Base-by-base conservation (phyloP, 2,113 vertebrate species). In the Crotalus horridus region DNA sequence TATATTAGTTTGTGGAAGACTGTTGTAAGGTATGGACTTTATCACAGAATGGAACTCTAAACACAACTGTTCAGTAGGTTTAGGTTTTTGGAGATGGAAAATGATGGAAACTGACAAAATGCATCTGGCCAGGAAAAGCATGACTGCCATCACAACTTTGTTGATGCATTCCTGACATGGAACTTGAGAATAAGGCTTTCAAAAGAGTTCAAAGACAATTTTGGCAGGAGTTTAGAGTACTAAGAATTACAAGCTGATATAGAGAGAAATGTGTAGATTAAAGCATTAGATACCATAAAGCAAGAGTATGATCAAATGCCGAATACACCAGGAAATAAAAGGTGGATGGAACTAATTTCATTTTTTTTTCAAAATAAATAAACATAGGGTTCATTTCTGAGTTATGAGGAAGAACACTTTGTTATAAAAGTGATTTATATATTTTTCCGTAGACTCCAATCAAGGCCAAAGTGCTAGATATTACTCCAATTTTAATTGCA, bases 91-190 rank as follows among this genome's bases (percentile, higher is more conserved):
- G 3, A 51, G 17, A 24, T 58, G 7, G 48, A 39, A 89, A 94
- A 87, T 17, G 58, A 91, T 4, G 46, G 26, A 5, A 43, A 85
- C 33, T 53, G 90, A 85, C 43, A 95, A 9, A 48, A 93, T 90
- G 92, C 55, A 93, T 54, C 24, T 93, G 87, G 7, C 85, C 10
- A 93, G 87, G 86, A 92, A 91, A 91, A 92, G 54, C 33, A 85
- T 26, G 51, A 17, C 29, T 59, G 53, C 56, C 93, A 92, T 61
- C 54, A 46, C 24, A 29, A 26, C 3, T 87, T 0, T 59, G 89
- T 91, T 21, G 56, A 93, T 61, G 55, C 0, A 0, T 89, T 89
- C 89, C 53, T 58, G 64, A 51, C 69, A 26, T 23, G 1, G 89
- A 15, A 6, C 92, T 93, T 88, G 90, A 92, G 92, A 92, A 10